Base-by-base conservation (phyloP, 2,888 invertebrate species). In the Drosophila tanythrix region DNA sequence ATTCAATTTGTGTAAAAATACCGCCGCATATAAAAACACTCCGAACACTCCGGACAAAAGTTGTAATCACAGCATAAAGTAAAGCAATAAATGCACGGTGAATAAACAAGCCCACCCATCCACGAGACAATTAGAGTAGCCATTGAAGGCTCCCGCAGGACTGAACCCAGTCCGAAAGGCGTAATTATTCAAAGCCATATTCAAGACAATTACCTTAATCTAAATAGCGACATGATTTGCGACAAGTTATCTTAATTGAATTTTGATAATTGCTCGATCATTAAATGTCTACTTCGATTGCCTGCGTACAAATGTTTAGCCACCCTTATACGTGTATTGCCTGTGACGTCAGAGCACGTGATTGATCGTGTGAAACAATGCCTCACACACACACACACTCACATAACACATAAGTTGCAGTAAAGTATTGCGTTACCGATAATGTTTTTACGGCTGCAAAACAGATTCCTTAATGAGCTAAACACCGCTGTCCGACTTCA, bases 191-290 rank as follows among this genome's bases (percentile, higher is more conserved):
- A 52, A 64, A 74, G 65, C 64, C 62, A 67, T 81, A 76, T 80
- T 76, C 71, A 62, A 76, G 74, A 87, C 76, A 82, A 89, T 89
- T 89, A 82, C 36, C 69, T 75, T 81, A 77, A 79, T 74, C 78
- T 74, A 87, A 87, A 89, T 90, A 67, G 78, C 83, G 71, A 73
- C 76, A 76, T 70, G 68, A 68, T 63, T 67, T 33, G 58, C 51
- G 90, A 90, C 89, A 81, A 77, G 63, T 21, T 90, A 90, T 88
- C 88, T 89, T 81, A 88, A 89, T 88, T 89, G 90, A 83, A 79
- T 80, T 79, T 74, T 76, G 88, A 89, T 88, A 90, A 89, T 79
- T 83, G 69, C 50, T 61, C 8, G 51, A 33, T 50, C 63, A 70
- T 74, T 88, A 70, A 76, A 76, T 60, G 64, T 65, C 63, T 31